Conservation (phyloP, 1,140 invertebrate species). For the Tenebrio molitor region DNA sequence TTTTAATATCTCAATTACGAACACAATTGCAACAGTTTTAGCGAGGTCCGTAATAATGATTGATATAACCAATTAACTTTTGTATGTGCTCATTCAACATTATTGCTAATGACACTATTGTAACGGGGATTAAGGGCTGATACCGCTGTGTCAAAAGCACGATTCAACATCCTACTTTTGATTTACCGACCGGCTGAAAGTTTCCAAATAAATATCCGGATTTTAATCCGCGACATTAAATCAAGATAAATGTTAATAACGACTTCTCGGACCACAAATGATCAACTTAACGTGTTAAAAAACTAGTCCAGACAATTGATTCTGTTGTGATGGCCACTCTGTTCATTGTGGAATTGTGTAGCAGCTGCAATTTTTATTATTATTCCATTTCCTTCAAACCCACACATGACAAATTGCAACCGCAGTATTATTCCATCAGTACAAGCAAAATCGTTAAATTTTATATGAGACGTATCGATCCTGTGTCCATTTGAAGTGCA, state of each 20-base stretch:
- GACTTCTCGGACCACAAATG: not conserved
- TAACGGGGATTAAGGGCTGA: slow-evolving; percentile 41
- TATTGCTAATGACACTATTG: slow-evolving; percentile 50
- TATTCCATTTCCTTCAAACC: too few relatives aligned
- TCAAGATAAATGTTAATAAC: slow-evolving; percentile 4
- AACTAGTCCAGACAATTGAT: too few relatives aligned
- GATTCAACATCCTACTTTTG: slow-evolving; percentile 26
- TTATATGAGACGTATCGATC: too few relatives aligned
- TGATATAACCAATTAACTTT: slow-evolving; percentile 51
- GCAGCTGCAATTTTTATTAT: too few relatives aligned
- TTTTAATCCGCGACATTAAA: slow-evolving; percentile 18
- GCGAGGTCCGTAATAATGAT: slow-evolving; percentile 42
- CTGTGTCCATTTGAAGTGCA: too few relatives aligned
- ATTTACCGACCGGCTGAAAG: slow-evolving; percentile 26
- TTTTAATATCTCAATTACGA: slow-evolving; percentile 49
- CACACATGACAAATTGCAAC: too few relatives aligned
- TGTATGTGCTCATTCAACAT: slow-evolving; percentile 44
- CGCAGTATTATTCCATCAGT: too few relatives aligned
- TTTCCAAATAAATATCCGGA: slow-evolving; percentile 21
- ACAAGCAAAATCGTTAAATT: too few relatives aligned
- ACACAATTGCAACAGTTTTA: slow-evolving; percentile 42
- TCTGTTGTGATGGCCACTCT: too few relatives aligned
- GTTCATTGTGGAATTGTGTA: too few relatives aligned
- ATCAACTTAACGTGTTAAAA: too few relatives aligned
- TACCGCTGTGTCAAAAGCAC: slow-evolving; percentile 34